phyloP scores from a whole-genome alignment of 2,113 vertebrate genomes.

The Reinhardtius hippoglossoides region DNA sequence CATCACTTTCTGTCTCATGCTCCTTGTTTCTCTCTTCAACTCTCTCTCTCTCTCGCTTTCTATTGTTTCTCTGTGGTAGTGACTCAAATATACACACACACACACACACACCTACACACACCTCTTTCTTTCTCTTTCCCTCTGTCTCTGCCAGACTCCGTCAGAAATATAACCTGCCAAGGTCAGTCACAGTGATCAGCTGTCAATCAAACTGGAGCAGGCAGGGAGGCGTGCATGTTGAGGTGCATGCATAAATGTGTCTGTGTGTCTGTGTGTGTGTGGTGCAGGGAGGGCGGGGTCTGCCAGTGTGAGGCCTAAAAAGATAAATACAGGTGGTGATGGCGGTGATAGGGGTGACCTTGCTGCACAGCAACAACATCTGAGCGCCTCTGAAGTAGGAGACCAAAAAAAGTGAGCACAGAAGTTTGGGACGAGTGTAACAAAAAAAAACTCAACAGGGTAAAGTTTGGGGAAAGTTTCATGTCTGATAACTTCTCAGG shows the following conservation, averaged over 20 bases:
- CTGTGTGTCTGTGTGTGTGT: neutral
- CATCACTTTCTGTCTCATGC: neutral
- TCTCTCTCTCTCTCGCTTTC: neutral
- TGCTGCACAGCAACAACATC: conserved; percentile 54
- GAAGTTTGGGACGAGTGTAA: conserved; percentile 10
- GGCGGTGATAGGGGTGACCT: conserved; percentile 57
- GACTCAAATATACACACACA: neutral
- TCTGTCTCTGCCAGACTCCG: neutral
- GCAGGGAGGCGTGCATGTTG: conserved; percentile 21
- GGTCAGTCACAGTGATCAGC: conserved; percentile 58
- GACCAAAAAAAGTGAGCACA: conserved; percentile 21
- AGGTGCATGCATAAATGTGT: neutral
- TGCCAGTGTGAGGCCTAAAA: conserved; percentile 32
- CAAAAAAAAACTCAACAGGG: neutral
- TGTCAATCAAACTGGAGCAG: conserved; percentile 51
- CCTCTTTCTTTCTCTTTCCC: neutral
- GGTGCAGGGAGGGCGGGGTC: conserved; percentile 11
- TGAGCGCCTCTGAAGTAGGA: conserved; percentile 51
- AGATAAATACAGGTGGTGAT: conserved; percentile 38
- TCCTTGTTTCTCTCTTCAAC: neutral
- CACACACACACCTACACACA: no score
- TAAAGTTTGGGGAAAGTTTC: conserved; percentile 24
- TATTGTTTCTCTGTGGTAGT: neutral
- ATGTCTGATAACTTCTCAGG: conserved; percentile 6
- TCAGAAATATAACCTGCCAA: conserved; percentile 52